phyloP scores from a whole-genome alignment of 2,797 vertebrate genomes.

The Falco cherrug region DNA sequence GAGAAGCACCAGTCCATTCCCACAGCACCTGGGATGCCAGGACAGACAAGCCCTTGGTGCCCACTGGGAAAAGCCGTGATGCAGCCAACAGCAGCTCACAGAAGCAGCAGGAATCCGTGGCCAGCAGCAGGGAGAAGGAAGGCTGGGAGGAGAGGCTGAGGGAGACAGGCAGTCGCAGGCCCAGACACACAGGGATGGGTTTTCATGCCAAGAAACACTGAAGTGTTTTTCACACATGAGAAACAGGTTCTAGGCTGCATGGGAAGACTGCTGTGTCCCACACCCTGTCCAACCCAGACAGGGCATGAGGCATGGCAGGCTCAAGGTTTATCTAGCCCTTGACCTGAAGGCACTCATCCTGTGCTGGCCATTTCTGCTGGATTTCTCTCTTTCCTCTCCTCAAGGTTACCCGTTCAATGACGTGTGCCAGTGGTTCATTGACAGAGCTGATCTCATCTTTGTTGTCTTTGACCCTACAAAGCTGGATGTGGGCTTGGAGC shows the following conservation, averaged over 20 bases:
- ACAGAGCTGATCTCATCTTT: conserved; percentile 97
- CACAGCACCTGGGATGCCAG: neutral
- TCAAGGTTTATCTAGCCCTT: neutral
- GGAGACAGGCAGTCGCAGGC: neutral
- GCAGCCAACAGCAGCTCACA: neutral
- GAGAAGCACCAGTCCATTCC: neutral
- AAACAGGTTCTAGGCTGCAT: neutral
- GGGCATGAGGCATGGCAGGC: neutral
- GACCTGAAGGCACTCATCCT: neutral
- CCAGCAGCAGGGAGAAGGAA: neutral
- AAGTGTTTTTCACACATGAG: neutral
- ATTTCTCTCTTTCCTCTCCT: conserved; percentile 26
- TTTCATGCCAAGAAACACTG: neutral
- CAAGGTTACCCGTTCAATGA: conserved; percentile 97
- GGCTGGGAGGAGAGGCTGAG: neutral
- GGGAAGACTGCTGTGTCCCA: neutral
- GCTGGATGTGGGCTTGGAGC: conserved; percentile 93
- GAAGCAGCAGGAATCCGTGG: neutral
- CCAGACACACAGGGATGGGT: neutral
- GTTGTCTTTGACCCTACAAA: conserved; percentile 98
- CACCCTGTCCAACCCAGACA: neutral
- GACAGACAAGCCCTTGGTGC: neutral
- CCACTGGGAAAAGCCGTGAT: neutral
- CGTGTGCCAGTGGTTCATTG: conserved; percentile 99
- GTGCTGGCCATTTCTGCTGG: neutral